A percentile compares a stretch with the other conserved stretches of the same genome.
Evolutionary conservation across 1,140 invertebrate genomes (phyloP).

Genomic region (Halesus radiatus): DNA sequence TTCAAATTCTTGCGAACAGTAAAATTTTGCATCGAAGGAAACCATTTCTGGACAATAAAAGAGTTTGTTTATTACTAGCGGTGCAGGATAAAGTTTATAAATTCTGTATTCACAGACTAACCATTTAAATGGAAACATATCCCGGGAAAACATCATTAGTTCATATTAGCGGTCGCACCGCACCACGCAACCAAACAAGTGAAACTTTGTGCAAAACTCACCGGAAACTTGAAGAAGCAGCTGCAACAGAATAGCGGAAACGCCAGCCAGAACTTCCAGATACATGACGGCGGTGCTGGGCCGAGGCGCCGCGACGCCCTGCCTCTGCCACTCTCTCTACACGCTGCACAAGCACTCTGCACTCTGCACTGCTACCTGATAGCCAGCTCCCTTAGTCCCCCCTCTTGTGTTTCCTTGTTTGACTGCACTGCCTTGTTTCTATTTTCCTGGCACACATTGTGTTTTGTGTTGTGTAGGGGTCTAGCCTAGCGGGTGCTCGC

Average conservation of each 20-base stretch:
- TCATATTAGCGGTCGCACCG: constrained; percentile 11
- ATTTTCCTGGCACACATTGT: constrained; percentile 47
- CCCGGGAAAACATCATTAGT: background rate
- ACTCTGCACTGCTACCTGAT: background rate
- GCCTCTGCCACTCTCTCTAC: too few relatives aligned
- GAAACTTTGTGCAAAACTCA: constrained; percentile 46
- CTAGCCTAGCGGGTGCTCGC: background rate
- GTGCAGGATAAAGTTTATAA: too few relatives aligned
- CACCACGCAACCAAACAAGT: background rate
- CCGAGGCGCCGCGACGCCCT: constrained; percentile 2
- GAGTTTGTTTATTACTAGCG: too few relatives aligned
- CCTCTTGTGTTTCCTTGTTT: constrained; percentile 36
- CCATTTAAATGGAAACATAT: background rate
- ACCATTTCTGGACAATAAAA: too few relatives aligned
- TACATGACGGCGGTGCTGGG: constrained; percentile 49
- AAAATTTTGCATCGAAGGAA: too few relatives aligned
- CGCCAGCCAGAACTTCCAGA: constrained; percentile 54
- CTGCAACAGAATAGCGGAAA: constrained; percentile 55
- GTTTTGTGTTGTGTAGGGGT: constrained; percentile 39
- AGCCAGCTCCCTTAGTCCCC: constrained; percentile 45
- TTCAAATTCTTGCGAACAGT: too few relatives aligned
- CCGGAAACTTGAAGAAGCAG: constrained; percentile 56
- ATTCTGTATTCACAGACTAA: too few relatives aligned
- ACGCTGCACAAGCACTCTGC: background rate
- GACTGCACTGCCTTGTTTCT: constrained; percentile 42